Evolutionary conservation across 2,113 vertebrate genomes (phyloP).

Genomic region (Oryctolagus cuniculus): mOryCun1.1 NC_091450.1:45308001-45308500

Average conservation of each 20-base stretch:
- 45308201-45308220: background rate
- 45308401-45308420: accelerated
- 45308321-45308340: background rate
- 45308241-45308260: background rate
- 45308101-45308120: background rate
- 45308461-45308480: background rate
- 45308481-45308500: background rate
- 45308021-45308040: background rate
- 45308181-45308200: background rate
- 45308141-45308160: background rate
- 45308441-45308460: background rate
- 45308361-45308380: background rate
- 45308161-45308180: background rate
- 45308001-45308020: accelerated
- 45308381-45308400: background rate
- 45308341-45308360: accelerated
- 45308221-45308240: background rate
- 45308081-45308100: accelerated
- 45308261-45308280: background rate
- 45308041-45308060: background rate
- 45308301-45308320: background rate
- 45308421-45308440: accelerated
- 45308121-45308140: accelerated
- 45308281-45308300: background rate
- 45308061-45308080: background rate